These are phyloP conservation scores for Beaufortia kweichowensis DNA, from an alignment of 2,113 vertebrate species.

Conservation along the genomic window DNA sequence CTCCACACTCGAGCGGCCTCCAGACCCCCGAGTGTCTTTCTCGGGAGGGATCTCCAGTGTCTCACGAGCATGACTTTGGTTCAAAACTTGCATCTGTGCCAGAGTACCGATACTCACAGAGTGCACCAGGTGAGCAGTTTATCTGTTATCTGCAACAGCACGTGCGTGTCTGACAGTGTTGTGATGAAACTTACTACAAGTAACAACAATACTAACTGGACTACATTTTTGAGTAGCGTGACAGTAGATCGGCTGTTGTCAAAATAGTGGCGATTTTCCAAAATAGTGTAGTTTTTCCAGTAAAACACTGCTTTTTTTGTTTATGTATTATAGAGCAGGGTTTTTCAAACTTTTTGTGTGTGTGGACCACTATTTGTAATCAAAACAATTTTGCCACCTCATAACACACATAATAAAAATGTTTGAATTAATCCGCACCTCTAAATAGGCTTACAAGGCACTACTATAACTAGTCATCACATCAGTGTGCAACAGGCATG, in stretches of 20 bases:
- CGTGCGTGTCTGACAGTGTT: neutral
- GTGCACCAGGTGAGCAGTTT: conserved; percentile 85
- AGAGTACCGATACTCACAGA: conserved; percentile 95
- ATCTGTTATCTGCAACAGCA: neutral
- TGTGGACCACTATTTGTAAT: no score
- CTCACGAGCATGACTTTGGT: conserved; percentile 90
- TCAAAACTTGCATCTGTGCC: conserved; percentile 91
- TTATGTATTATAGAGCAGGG: no score
- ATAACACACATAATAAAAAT: no score
- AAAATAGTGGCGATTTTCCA: neutral
- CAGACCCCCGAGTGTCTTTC: conserved; percentile 97
- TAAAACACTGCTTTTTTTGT: neutral
- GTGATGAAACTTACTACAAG: neutral
- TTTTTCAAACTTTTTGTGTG: no score
- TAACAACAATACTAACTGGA: neutral
- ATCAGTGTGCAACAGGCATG: no score
- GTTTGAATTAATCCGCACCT: no score
- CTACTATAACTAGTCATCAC: no score
- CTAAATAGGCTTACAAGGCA: no score
- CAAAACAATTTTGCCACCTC: no score
- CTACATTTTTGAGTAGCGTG: neutral
- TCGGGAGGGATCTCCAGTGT: conserved; percentile 91
- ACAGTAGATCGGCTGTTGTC: neutral
- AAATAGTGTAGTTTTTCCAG: neutral
- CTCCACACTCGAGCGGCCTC: conserved; percentile 89